Base-by-base conservation (phyloP, 2,113 vertebrate genomes). In the Urocolius indicus region DNA sequence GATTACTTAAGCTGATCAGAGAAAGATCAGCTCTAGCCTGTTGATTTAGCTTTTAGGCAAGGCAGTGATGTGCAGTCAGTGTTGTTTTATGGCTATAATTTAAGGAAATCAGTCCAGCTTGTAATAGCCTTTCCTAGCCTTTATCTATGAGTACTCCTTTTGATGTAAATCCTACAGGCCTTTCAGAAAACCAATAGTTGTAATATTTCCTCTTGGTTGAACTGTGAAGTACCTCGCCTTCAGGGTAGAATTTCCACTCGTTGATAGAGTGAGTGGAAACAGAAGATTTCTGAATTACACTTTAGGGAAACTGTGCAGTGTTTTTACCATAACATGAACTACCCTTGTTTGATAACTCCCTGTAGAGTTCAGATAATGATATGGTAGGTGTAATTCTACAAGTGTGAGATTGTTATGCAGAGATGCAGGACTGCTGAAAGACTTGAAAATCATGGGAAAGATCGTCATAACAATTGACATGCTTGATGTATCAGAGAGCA, bases 121-220 rank as follows among this genome's bases (percentile, higher is more conserved):
- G 48, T 89, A 85, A 32, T 59, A 67, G 43, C 63, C 45, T 94
- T 65, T 82, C 51, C 32, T 74, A 46, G 63, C n/a, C 52, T 77
- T 84, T 84, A 49, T 75, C 73, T 78, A 2, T 41, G 16, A 59
- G 18, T 67, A 43, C 52, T 92, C 26, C 18, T 81, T 84, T 81
- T 2, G 16, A 65, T 80, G 57, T 62, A 80, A 84, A 63, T 88
- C 61, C 27, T 66, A 51, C 34, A 80, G 62, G 57, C 63, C 41
- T 77, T 80, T 73, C 83, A 86, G 76, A 77, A 76, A 49, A 55
- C 9, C 19, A 51, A 29, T 43, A 43, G 23, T 89, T 93, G 88
- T 86, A 32, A 30, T 93, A 90, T 94, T 89, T 87, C 68, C 46
- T 81, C 15, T 74, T 57, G 34, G 48, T 55, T 81, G 65, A 87